phyloP scores from a whole-genome alignment of 92 coral and sea anemone species.

The Metridium senile region DNA sequence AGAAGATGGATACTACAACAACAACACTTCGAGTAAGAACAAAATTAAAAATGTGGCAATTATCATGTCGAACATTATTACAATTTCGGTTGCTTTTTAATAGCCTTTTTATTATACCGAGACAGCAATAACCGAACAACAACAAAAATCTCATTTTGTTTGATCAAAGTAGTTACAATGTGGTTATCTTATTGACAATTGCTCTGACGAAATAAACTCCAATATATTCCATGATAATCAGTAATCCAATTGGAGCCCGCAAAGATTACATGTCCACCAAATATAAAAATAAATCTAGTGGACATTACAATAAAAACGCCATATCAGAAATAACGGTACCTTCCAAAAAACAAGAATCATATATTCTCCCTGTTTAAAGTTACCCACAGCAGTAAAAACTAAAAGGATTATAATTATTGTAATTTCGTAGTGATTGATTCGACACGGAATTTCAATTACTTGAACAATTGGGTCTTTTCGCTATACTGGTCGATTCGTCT shows the following conservation, averaged over 20 bases:
- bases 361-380: not conserved
- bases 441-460: not conserved
- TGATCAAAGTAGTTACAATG: not conserved
- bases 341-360: not conserved
- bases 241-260: not conserved
- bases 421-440: not conserved
- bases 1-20: too few species aligned
- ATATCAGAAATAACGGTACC: not conserved
- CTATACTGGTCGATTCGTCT: not conserved
- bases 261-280: not conserved
- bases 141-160: not conserved
- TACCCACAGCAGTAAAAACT: not conserved
- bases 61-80: not conserved
- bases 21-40: too few species aligned
- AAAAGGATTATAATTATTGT: not conserved
- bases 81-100: not conserved
- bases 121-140: not conserved
- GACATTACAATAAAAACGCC: not conserved
- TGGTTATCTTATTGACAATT: not conserved
- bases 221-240: too few species aligned
- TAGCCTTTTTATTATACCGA: not conserved
- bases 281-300: not conserved
- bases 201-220: not conserved
- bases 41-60: not conserved
- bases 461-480: not conserved